Percentiles rank a stretch among this genome's conserved stretches.
Evolutionary conservation across 1,140 invertebrate genomes (phyloP).

Genomic region (Agrypnia vestita): DNA sequence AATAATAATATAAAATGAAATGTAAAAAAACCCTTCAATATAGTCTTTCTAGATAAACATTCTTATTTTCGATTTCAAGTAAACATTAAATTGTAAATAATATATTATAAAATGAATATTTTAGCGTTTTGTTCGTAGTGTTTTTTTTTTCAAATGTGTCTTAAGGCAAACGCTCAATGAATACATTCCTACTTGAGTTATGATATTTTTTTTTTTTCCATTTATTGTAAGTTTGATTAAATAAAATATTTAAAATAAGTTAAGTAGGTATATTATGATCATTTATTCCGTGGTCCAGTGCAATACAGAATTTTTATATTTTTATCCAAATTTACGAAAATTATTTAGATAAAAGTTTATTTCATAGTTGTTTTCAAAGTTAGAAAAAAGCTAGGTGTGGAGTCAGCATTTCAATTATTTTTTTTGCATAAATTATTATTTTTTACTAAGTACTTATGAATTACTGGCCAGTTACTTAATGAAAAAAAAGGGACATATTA

Average conservation of each 20-base stretch:
- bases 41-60: constrained; percentile 19
- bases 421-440: constrained; percentile 4
- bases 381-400: background rate
- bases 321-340: background rate
- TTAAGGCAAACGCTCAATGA: constrained; percentile 57
- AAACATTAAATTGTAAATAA: constrained; percentile 19
- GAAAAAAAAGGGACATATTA: constrained; percentile 3
- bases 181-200: constrained; percentile 54
- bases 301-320: background rate
- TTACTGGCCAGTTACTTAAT: constrained; percentile 35
- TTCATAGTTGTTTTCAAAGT: background rate
- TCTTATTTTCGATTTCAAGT: constrained; percentile 3
- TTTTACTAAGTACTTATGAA: constrained; percentile 5
- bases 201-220: background rate
- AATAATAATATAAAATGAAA: background rate
- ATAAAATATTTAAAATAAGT: too few species aligned
- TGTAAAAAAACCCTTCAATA: background rate
- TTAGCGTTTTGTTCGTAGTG: background rate
- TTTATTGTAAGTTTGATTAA: too few species aligned
- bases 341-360: background rate
- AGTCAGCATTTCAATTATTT: constrained; percentile 20
- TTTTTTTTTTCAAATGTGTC: constrained; percentile 45
- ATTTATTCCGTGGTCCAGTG: background rate
- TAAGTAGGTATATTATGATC: too few species aligned
- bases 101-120: background rate